Percentiles rank a stretch among this genome's conserved stretches.
phyloP scores from a whole-genome alignment of 2,113 vertebrate genomes.

The Hemiscyllium ocellatum region DNA sequence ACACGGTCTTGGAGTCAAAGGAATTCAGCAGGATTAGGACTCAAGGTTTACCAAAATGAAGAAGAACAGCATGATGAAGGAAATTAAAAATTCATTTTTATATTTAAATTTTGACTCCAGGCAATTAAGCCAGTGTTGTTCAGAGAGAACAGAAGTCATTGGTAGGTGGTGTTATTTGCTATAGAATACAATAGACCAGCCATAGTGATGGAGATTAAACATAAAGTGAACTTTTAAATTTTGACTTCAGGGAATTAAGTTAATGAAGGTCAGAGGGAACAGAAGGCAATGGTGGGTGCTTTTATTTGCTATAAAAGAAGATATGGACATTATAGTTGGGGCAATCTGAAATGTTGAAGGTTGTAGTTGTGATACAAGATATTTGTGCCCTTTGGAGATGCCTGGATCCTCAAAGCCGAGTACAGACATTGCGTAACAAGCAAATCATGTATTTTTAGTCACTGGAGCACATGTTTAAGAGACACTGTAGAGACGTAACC shows the following conservation, averaged over 20 bases:
- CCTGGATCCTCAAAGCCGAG: not conserved
- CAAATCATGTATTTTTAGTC: not conserved
- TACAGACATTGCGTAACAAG: not conserved
- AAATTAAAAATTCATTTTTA: not conserved
- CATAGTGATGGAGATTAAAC: not conserved
- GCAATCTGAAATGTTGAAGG: not conserved
- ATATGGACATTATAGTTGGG: not conserved
- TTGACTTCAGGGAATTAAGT: not conserved
- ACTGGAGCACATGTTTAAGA: not conserved
- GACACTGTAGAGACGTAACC: not conserved
- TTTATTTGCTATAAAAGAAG: not conserved
- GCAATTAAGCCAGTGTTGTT: not conserved
- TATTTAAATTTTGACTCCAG: not conserved
- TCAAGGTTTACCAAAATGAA: not conserved
- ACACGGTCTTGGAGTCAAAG: not conserved
- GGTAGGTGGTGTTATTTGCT: no score
- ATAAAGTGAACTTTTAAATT: not conserved
- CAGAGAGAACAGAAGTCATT: not conserved
- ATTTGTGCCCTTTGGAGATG: not conserved
- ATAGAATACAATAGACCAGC: not conserved
- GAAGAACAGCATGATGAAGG: not conserved
- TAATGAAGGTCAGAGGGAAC: not conserved
- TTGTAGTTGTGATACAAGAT: not conserved
- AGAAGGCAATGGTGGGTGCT: not conserved
- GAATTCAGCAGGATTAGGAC: not conserved